phyloP scores from a whole-genome alignment of 2,113 vertebrate genomes.

The Lepidiolamprologus cunningtoni region DNA sequence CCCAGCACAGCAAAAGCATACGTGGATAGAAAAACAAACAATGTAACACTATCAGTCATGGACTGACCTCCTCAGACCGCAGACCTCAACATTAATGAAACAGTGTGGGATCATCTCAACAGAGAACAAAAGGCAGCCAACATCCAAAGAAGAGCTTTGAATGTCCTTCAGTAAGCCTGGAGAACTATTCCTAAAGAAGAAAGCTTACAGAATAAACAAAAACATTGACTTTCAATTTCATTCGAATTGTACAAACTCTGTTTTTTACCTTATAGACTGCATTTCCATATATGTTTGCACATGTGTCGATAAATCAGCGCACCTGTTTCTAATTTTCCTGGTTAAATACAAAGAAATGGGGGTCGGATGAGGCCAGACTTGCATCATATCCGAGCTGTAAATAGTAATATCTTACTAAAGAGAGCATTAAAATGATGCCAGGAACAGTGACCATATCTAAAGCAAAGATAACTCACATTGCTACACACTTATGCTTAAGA shows the following conservation, averaged over 20 bases:
- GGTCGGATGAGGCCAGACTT: background rate
- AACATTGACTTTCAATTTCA: background rate
- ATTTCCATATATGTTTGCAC: background rate
- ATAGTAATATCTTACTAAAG: background rate
- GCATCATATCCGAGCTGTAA: background rate
- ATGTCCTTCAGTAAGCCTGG: background rate
- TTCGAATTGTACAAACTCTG: background rate
- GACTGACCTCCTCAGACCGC: background rate
- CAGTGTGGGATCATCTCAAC: background rate
- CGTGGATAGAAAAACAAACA: background rate
- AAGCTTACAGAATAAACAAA: background rate
- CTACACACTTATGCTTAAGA: background rate
- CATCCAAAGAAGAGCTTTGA: background rate
- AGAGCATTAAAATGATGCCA: background rate
- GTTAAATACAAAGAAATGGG: background rate
- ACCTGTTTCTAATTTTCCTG: background rate
- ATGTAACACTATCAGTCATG: background rate
- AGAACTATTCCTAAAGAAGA: background rate
- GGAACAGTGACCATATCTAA: background rate
- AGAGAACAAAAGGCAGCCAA: background rate
- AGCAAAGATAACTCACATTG: background rate
- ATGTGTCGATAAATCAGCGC: background rate
- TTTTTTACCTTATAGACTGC: background rate
- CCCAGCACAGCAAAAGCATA: background rate
- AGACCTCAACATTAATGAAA: background rate